Evolutionary conservation across 2,888 invertebrate genomes (phyloP).

Genomic region (Drosophila atripex): DNA sequence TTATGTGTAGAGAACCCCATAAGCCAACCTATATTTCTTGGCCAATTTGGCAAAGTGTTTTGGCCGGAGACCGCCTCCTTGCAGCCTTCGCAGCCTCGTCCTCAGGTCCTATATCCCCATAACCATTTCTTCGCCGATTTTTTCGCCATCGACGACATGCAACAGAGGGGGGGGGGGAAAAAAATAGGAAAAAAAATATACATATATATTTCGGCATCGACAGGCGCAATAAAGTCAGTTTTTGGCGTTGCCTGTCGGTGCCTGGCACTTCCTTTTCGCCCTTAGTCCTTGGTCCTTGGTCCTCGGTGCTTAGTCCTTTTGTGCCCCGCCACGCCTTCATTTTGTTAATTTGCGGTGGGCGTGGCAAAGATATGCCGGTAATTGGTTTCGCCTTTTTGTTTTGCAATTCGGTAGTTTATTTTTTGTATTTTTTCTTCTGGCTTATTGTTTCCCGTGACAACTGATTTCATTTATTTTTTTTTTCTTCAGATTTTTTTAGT

Average conservation of each 20-base stretch:
- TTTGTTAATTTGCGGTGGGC: constrained; percentile 73
- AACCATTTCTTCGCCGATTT: background rate
- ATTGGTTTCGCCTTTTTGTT: constrained; percentile 74
- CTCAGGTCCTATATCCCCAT: constrained; percentile 12
- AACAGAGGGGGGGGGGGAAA: constrained; percentile 35
- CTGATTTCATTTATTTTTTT: background rate
- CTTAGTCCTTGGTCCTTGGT: constrained; percentile 11
- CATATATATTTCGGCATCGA: constrained; percentile 62
- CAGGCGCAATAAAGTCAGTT: constrained; percentile 71
- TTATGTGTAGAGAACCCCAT: fast-evolving
- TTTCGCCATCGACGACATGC: constrained; percentile 48
- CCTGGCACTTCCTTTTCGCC: constrained; percentile 63
- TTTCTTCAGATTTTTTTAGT: background rate
- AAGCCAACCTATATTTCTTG: constrained; percentile 56
- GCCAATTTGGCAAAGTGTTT: constrained; percentile 78
- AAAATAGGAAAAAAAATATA: constrained; percentile 12
- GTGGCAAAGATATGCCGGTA: constrained; percentile 70
- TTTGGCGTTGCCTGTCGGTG: constrained; percentile 50
- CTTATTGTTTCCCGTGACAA: constrained; percentile 33
- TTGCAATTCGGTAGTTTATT: constrained; percentile 1
- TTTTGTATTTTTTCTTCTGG: constrained; percentile 13
- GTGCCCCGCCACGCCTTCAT: constrained; percentile 14
- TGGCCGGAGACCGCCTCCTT: constrained; percentile 31
- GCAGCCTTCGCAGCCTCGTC: constrained; percentile 14
- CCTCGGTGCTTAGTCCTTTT: constrained; percentile 5